A percentile compares a stretch with the other conserved stretches of the same genome.
These are phyloP conservation scores for Hypsibius dujardini DNA, from an alignment of 1,140 invertebrate genomes.

Conservation along the genomic window DNA sequence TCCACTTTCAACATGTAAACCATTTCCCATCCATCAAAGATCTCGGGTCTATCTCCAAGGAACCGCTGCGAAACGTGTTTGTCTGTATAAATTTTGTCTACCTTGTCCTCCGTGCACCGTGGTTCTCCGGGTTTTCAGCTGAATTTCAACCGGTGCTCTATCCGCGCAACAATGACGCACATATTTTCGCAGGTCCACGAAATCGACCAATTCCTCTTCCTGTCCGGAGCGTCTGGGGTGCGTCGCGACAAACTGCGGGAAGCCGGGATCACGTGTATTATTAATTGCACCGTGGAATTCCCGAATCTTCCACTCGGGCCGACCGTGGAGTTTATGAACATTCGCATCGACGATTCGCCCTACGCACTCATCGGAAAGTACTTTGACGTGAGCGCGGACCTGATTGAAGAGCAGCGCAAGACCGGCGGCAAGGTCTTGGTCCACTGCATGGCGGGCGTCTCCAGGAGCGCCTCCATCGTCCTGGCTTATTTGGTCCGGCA, in stretches of 20 bases:
- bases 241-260: slow-evolving; percentile 34
- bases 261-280: slow-evolving; percentile 46
- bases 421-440: slow-evolving; percentile 55
- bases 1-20: no score
- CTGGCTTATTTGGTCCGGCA: slow-evolving; percentile 75
- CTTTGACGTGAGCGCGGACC: slow-evolving; percentile 55
- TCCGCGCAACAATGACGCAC: not conserved
- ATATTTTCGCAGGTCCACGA: slow-evolving; percentile 22
- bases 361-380: slow-evolving; percentile 46
- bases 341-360: slow-evolving; percentile 48
- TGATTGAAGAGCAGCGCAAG: slow-evolving; percentile 35
- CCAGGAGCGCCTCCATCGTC: slow-evolving; percentile 61
- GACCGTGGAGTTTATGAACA: slow-evolving; percentile 42
- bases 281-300: slow-evolving; percentile 65
- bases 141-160: no score
- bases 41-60: no score
- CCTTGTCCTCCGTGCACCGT: no score
- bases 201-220: slow-evolving; percentile 41
- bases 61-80: no score
- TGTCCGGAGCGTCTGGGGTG: slow-evolving; percentile 43
- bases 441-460: slow-evolving; percentile 75
- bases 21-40: no score
- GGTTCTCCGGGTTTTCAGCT: no score
- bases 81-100: no score
- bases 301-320: slow-evolving; percentile 46